Evolutionary conservation across 2,113 vertebrate genomes (phyloP), one percentile per base, ranked within the genome.

Genomic region (Regulus satrapa): DNA sequence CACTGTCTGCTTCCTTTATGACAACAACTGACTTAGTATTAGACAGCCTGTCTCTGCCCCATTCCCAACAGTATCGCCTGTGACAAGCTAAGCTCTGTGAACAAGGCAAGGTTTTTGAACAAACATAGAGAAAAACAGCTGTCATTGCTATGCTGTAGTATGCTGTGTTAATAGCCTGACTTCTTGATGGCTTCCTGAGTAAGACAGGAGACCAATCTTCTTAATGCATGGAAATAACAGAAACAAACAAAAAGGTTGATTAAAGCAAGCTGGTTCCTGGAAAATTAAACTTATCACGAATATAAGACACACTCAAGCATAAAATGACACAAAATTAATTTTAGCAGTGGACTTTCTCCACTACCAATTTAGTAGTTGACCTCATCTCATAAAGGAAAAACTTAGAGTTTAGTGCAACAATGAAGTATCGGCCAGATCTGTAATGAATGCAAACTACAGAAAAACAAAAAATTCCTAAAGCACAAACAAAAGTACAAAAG

Each of bases 11-110:
- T 46, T 36, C 19, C 89, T 88, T 80, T 21, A 84, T 32, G 32
- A 48, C 29, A 64, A 55, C 62, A 61, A 38, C 34, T 51, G 49
- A 51, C 68, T n/a, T 6, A 34, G 6, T 21, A 34, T 83, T 24
- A 78, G 54, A 55, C 24, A 82, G 38, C 10, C 41, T 63, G 9
- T 36, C 12, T 45, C 23, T 86, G 63, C 23, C 31, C n/a, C 13
- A n/a, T 24, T 90, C 26, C 26, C 28, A 83, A 29, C 4, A 82
- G 20, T 18, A 80, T 4, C 25, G 23, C 34, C 52, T 61, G 18
- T 59, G 46, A 66, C 7, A 5, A 66, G 28, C 55, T 64, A 43
- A 69, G 26, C 6, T 25, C 17, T 40, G 18, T 0, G 0, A 67
- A 21, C 8, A 91, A 64, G 21, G 18, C 0, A 2, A 20, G 6